These are phyloP conservation scores for Atlantisia rogersi DNA, from an alignment of 2,113 vertebrate species.

Conservation along the genomic window DNA sequence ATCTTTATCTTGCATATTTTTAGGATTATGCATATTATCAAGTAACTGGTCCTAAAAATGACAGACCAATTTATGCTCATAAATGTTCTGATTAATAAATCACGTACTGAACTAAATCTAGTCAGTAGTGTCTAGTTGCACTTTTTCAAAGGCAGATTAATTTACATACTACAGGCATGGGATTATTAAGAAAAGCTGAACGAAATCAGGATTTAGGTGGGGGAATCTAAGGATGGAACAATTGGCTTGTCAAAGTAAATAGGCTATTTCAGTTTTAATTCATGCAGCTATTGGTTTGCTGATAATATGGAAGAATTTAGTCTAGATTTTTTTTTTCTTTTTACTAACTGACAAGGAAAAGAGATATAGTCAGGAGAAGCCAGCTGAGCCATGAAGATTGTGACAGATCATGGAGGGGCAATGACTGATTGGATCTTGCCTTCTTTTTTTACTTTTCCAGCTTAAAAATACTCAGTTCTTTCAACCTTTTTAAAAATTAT, in stretches of 20 bases:
- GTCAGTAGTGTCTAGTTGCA: accelerated
- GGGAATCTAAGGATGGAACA: not conserved
- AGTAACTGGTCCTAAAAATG: not conserved
- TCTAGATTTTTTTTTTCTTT: not conserved
- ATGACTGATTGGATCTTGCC: not conserved
- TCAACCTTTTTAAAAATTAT: not conserved
- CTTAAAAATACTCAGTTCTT: not conserved
- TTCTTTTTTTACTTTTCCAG: not conserved
- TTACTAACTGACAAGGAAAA: not conserved
- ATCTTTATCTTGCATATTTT: slow-evolving; percentile 8
- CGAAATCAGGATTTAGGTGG: not conserved
- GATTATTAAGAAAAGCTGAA: not conserved
- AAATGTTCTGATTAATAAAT: not conserved
- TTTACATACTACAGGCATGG: not conserved
- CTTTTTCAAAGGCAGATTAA: slow-evolving; percentile 30
- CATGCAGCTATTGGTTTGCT: not conserved
- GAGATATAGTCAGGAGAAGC: not conserved
- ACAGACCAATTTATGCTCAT: not conserved
- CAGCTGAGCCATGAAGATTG: not conserved
- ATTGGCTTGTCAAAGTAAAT: not conserved
- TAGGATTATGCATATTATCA: not conserved
- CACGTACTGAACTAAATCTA: not conserved
- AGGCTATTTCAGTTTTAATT: not conserved
- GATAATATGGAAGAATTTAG: not conserved
- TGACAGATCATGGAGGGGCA: not conserved